These are phyloP conservation scores for Tiphia femorata DNA, from an alignment of 2,888 invertebrate genomes.

Conservation along the genomic window DNA sequence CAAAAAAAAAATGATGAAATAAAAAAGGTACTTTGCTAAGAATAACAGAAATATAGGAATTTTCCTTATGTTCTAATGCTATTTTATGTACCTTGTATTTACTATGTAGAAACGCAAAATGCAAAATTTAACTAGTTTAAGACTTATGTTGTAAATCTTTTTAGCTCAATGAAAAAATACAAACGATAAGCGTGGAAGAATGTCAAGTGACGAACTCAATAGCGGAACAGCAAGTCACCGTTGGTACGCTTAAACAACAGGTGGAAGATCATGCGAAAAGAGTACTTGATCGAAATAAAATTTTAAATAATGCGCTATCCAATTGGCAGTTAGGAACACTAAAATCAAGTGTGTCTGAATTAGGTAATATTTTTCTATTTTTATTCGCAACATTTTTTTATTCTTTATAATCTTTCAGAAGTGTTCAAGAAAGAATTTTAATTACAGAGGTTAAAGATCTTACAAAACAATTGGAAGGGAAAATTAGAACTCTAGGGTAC, in stretches of 20 bases:
- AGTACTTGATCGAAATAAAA: slow-evolving; percentile 62
- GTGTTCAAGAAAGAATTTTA: slow-evolving; percentile 10
- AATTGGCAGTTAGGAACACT: slow-evolving; percentile 54
- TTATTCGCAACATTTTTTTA: neutral
- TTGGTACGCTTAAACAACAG: slow-evolving; percentile 70
- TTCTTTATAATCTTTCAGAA: neutral
- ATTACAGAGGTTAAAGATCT: slow-evolving; percentile 41
- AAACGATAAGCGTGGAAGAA: slow-evolving; percentile 59
- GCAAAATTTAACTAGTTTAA: neutral
- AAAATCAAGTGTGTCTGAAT: slow-evolving; percentile 44
- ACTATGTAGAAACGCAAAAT: too few relatives aligned
- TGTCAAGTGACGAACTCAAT: slow-evolving; percentile 63
- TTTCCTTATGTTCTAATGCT: neutral
- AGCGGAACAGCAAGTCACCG: slow-evolving; percentile 65
- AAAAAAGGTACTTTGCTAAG: slow-evolving; percentile 40
- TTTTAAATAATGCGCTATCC: slow-evolving; percentile 60
- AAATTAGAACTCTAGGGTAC: slow-evolving; percentile 50
- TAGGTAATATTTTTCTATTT: slow-evolving; percentile 33
- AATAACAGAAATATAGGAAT: neutral
- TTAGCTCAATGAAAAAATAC: slow-evolving; percentile 61
- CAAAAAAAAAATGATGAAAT: slow-evolving; percentile 66
- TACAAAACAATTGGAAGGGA: slow-evolving; percentile 47
- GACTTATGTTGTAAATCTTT: neutral
- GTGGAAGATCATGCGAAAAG: slow-evolving; percentile 66
- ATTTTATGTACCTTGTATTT: neutral